A percentile compares a stretch with the other conserved stretches of the same genome.
Evolutionary conservation across 2,888 invertebrate genomes (phyloP).

Genomic region (Zygaena filipendulae): DNA sequence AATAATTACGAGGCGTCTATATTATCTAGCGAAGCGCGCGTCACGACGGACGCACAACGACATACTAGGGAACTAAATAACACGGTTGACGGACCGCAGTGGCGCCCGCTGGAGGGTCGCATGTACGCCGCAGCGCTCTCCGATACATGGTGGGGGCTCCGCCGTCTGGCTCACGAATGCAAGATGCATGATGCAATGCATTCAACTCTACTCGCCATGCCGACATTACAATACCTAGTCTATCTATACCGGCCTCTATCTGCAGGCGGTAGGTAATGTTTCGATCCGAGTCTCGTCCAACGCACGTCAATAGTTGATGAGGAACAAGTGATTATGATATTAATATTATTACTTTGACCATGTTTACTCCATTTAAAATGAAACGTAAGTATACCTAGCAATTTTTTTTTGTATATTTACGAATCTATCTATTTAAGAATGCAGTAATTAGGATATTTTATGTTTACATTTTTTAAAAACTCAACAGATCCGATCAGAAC

Average conservation of each 20-base stretch:
- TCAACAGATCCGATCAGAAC: too few species aligned
- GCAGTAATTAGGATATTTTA: too few species aligned
- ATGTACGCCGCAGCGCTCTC: conserved; percentile 27
- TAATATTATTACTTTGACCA: too few species aligned
- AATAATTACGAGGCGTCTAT: conserved; percentile 30
- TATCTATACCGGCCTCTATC: too few species aligned
- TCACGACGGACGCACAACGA: conserved; percentile 59
- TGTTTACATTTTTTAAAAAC: too few species aligned
- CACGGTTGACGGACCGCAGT: conserved; percentile 24
- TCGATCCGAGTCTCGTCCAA: too few species aligned
- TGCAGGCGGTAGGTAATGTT: conserved; percentile 3
- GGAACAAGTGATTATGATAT: too few species aligned
- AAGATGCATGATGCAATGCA: conserved; percentile 61
- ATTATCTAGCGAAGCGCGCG: conserved; percentile 37
- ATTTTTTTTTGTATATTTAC: too few species aligned
- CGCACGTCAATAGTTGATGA: too few species aligned
- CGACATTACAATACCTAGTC: background rate
- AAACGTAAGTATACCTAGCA: too few species aligned
- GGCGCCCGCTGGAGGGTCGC: conserved; percentile 44
- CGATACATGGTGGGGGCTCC: conserved; percentile 5
- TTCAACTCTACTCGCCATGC: conserved; percentile 27
- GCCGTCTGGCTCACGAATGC: conserved; percentile 28
- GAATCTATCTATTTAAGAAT: too few species aligned
- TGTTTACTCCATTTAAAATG: too few species aligned
- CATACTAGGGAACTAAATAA: conserved; percentile 45